Conservation (phyloP, 2,113 vertebrate species). For the Phaethornis superciliosus region DNA sequence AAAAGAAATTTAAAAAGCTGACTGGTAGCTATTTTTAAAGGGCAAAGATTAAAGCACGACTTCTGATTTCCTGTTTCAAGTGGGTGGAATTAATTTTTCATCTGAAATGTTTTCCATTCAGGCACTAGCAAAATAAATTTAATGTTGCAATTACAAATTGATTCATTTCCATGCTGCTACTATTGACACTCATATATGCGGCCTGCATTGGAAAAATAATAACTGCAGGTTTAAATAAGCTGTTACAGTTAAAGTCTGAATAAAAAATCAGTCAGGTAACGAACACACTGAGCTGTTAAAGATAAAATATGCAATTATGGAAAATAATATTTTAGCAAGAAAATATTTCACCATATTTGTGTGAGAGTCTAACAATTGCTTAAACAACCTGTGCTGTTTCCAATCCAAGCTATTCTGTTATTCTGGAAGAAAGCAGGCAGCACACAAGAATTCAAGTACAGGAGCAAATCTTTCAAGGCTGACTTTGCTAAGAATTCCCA, state of each 20-base stretch:
- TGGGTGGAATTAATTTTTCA: slow-evolving; percentile 49
- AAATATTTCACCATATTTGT: background rate
- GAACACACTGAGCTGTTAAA: background rate
- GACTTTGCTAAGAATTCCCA: background rate
- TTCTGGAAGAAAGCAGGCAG: background rate
- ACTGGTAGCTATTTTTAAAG: slow-evolving; percentile 33
- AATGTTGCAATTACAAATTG: slow-evolving; percentile 41
- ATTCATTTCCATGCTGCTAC: slow-evolving; percentile 21
- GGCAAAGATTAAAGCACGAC: background rate
- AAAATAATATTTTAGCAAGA: background rate
- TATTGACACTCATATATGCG: slow-evolving; percentile 24
- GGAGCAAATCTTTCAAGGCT: background rate
- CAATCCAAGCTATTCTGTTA: background rate
- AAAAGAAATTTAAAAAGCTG: background rate
- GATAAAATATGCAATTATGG: background rate
- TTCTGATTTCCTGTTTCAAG: slow-evolving; percentile 34
- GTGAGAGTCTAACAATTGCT: background rate
- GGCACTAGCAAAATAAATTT: slow-evolving; percentile 20
- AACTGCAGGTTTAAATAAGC: slow-evolving; percentile 10
- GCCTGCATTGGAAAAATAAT: background rate
- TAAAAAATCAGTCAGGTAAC: background rate
- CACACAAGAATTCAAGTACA: background rate
- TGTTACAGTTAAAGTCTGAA: background rate
- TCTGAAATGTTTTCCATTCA: slow-evolving; percentile 38
- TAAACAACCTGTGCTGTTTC: background rate